Percentiles rank a stretch among this genome's conserved stretches.
Evolutionary conservation across 2,888 invertebrate species (phyloP).

Genomic region (Heterodera filipjevi): DNA sequence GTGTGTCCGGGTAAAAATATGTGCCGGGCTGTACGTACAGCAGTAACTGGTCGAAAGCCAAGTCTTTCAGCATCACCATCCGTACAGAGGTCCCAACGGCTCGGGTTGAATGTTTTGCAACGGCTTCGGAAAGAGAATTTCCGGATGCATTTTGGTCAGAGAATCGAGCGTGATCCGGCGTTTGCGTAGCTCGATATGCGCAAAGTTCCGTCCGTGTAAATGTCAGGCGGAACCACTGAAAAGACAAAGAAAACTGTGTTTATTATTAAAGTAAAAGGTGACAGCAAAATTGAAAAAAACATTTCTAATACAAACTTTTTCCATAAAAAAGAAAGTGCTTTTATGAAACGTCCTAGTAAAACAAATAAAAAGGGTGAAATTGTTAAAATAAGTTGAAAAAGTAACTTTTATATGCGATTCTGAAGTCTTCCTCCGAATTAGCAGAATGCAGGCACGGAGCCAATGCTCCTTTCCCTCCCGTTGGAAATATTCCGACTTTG

Average conservation of each 20-base stretch:
- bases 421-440: neutral
- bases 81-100: neutral
- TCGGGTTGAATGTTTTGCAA: neutral
- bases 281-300: neutral
- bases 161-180: neutral
- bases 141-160: neutral
- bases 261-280: neutral
- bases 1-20: conserved; percentile 1
- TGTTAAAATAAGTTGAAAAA: neutral
- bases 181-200: neutral
- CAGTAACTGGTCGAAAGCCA: neutral
- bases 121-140: neutral
- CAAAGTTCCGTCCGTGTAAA: neutral
- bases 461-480: neutral
- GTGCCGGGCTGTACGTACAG: neutral
- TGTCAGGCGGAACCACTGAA: neutral
- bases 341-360: no score
- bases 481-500: neutral
- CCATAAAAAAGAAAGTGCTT: no score
- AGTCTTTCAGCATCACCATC: neutral
- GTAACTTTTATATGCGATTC: neutral
- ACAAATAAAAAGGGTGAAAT: no score
- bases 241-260: neutral
- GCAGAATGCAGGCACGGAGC: neutral
- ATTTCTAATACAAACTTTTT: neutral